Conservation (phyloP, 2,888 invertebrate genomes). For the Tipula unca region DNA sequence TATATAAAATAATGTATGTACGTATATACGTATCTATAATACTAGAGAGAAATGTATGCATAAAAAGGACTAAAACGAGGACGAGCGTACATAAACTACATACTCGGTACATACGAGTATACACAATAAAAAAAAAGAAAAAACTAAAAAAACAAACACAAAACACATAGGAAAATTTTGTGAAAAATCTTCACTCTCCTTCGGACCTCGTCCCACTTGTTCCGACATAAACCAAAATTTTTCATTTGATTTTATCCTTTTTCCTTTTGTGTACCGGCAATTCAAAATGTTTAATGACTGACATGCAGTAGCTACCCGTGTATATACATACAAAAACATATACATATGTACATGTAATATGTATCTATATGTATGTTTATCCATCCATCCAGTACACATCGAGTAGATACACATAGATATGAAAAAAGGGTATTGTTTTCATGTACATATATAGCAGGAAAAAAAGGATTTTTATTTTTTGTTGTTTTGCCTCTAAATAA, state of each 20-base stretch:
- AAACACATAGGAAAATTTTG: neutral
- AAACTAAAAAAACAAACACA: neutral
- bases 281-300: constrained; percentile 14
- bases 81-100: neutral
- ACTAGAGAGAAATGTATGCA: neutral
- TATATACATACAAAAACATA: neutral
- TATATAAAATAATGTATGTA: neutral
- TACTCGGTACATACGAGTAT: too few relatives aligned
- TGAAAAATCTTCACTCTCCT: neutral
- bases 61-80: neutral
- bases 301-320: neutral
- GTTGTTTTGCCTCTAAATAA: neutral
- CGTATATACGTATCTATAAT: neutral
- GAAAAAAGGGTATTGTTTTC: constrained; percentile 3
- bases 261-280: neutral
- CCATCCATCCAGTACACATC: neutral
- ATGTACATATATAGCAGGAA: neutral
- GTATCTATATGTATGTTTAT: neutral
- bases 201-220: neutral
- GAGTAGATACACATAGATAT: neutral
- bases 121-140: neutral
- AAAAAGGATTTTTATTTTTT: neutral
- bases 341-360: neutral
- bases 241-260: constrained; percentile 14
- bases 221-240: neutral